A percentile compares a stretch with the other conserved stretches of the same genome.
phyloP scores from a whole-genome alignment of 2,797 vertebrate genomes.

The Hapalemur alaotrensis region DNA sequence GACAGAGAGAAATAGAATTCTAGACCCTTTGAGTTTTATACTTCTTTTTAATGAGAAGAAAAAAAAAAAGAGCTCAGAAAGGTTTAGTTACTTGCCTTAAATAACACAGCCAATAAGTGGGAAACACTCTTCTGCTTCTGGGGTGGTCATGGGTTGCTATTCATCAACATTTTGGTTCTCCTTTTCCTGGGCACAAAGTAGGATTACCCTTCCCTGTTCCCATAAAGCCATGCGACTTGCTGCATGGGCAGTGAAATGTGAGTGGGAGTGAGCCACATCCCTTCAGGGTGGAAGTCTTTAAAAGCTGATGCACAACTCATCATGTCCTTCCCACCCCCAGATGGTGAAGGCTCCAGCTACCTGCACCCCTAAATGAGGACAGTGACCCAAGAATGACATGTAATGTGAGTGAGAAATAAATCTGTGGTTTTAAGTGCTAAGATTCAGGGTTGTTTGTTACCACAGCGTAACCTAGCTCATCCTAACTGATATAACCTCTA shows the following conservation, averaged over 20 bases:
- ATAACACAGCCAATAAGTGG: neutral
- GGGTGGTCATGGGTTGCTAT: neutral
- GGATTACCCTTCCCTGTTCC: neutral
- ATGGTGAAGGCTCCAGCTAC: too few relatives aligned
- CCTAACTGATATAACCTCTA: neutral
- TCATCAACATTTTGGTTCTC: neutral
- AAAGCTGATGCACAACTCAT: neutral
- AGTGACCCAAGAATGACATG: neutral
- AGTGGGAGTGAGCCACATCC: neutral
- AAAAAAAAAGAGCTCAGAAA: neutral
- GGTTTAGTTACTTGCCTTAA: neutral
- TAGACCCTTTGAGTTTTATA: neutral
- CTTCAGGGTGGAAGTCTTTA: neutral
- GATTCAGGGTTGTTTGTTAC: neutral
- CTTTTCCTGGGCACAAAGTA: neutral
- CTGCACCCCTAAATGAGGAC: neutral
- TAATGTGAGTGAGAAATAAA: neutral
- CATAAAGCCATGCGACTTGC: neutral
- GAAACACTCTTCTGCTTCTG: neutral
- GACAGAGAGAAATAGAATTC: neutral
- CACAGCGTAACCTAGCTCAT: neutral
- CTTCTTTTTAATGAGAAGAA: neutral
- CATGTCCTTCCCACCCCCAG: neutral
- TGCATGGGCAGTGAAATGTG: neutral
- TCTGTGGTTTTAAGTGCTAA: neutral